Base-by-base conservation (phyloP, 2,113 vertebrate species). In the Pavo muticus region DNA sequence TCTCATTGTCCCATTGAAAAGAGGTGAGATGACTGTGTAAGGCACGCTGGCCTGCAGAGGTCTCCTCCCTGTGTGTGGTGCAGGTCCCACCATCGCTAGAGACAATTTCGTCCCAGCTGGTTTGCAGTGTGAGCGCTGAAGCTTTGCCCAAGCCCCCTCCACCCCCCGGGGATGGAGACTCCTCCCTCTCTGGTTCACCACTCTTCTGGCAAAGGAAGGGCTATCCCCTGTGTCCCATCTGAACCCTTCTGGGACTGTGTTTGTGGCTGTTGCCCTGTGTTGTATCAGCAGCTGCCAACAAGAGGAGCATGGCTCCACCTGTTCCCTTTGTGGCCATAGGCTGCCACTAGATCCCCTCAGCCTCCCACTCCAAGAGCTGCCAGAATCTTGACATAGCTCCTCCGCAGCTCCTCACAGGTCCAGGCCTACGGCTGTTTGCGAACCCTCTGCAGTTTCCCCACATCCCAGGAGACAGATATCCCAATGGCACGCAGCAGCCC, bases 151-250 rank as follows among this genome's bases (percentile, higher is more conserved):
- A 91, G 20, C 40, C 48, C 54, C 23, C 65, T 0, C 2, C 45
- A 78, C 6, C 15, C 6, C 6, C 14, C 10, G 32, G 32, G 48
- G 23, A 39, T 29, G 32, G 27, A 79, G 14, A 35, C 6, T 4
- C 3, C 3, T 3, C 3, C 5, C 25, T 54, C 37, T 0, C 0
- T 44, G 25, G 21, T 24, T 13, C 32, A 65, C 13, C 17, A 30
- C 14, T 3, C 30, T 70, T 3, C 30, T 47, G 8, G n/a, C 14
- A 52, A 52, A 52, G 20, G 21, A 87, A 64, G 25, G 7, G 10
- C 6, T 52, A 81, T 81, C 11, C 19, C 25, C 30, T 2, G 0
- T 25, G 19, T 64, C 52, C 25, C 48, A 1, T 19, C 15, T 47
- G 9, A 59, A 48, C 10, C 8, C 16, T 54, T 29, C 9, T 29